Conservation (phyloP, 2,113 vertebrate species). For the Chunga burmeisteri region DNA sequence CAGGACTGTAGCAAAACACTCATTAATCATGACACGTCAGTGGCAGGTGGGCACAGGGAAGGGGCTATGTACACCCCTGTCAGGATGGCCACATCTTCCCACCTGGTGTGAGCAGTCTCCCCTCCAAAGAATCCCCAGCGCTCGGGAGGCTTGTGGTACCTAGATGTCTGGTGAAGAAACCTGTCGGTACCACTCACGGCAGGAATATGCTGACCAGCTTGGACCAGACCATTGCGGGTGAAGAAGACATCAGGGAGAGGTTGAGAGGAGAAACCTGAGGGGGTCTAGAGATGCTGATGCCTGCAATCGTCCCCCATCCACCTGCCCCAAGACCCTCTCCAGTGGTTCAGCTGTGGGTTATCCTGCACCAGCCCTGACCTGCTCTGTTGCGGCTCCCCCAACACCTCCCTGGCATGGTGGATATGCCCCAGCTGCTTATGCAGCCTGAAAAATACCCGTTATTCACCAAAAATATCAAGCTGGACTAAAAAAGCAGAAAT, state of each 20-base stretch:
- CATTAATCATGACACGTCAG: accelerated
- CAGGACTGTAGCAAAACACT: not conserved
- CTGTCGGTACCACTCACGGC: not conserved
- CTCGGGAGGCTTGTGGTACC: not conserved
- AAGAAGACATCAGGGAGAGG: not conserved
- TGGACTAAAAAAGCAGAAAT: not conserved
- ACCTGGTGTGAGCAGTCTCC: not conserved
- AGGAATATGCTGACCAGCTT: not conserved
- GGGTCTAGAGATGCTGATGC: not conserved
- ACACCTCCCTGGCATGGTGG: not conserved
- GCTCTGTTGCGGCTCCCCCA: not conserved
- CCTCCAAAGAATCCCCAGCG: not conserved
- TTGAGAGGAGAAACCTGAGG: not conserved
- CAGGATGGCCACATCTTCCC: not conserved
- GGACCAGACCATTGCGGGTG: not conserved
- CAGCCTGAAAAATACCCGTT: not conserved
- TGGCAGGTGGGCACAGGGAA: too few species aligned
- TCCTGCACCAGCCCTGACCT: not conserved
- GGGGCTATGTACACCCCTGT: too few species aligned
- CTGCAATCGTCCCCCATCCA: accelerated
- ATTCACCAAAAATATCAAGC: not conserved
- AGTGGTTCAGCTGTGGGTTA: not conserved
- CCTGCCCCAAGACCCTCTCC: not conserved
- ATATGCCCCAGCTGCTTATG: accelerated
- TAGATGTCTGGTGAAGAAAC: not conserved